phyloP scores from a whole-genome alignment of 2,797 vertebrate genomes.

The Rallus crepitans region DNA sequence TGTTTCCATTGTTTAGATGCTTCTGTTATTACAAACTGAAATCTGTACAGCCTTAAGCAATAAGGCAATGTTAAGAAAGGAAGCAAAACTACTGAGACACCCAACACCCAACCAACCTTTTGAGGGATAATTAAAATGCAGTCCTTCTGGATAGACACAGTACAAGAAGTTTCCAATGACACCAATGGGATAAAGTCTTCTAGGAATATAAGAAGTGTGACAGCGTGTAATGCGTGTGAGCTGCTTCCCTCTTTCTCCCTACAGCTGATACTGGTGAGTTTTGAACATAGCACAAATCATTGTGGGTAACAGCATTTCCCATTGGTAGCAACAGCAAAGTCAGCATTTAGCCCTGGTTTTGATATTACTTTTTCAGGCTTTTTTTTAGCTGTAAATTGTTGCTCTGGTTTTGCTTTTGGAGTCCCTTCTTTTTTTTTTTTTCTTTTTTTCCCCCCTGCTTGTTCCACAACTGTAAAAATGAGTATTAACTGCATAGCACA shows the following conservation, averaged over 20 bases:
- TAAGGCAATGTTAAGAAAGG: constrained; percentile 39
- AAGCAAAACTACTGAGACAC: constrained; percentile 55
- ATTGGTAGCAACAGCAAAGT: neutral
- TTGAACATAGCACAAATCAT: neutral
- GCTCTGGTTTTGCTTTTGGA: neutral
- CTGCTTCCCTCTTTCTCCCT: neutral
- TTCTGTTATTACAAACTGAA: constrained; percentile 17
- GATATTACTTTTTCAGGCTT: neutral
- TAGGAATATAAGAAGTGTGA: constrained; percentile 23
- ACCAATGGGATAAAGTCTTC: constrained; percentile 45
- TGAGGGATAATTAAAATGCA: constrained; percentile 67
- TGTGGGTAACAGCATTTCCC: neutral
- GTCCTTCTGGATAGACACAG: constrained; percentile 8
- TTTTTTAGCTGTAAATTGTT: neutral
- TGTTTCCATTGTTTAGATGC: constrained; percentile 63
- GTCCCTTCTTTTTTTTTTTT: neutral
- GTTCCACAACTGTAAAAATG: neutral
- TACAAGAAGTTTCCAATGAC: constrained; percentile 14
- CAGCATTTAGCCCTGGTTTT: neutral
- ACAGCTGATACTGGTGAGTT: neutral
- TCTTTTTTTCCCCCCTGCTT: neutral
- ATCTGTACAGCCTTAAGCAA: constrained; percentile 58
- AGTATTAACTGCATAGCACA: neutral
- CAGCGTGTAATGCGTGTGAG: neutral
- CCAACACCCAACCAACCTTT: constrained; percentile 48